A percentile compares a stretch with the other conserved stretches of the same genome.
These are phyloP conservation scores for Fissipunctia ypsillon DNA, from an alignment of 2,888 invertebrate genomes.

Conservation along the genomic window DNA sequence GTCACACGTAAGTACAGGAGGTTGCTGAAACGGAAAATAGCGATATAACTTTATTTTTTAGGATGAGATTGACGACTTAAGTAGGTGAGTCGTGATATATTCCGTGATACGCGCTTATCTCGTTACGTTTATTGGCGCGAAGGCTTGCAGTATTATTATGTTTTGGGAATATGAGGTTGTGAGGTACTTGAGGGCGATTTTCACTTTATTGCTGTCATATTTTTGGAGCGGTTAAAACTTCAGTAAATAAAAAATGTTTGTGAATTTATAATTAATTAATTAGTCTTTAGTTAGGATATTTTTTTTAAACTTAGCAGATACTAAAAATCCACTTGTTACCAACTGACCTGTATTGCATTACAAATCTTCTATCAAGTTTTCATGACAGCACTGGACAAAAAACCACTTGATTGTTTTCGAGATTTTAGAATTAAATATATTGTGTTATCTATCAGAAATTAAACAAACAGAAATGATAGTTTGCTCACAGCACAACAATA, in stretches of 20 bases:
- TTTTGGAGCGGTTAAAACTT: neutral
- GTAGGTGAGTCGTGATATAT: conserved; percentile 79
- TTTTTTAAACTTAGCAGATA: neutral
- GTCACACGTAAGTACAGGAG: conserved; percentile 83
- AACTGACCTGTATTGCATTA: neutral
- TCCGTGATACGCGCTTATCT: conserved; percentile 77
- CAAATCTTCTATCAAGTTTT: neutral
- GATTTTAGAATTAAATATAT: neutral
- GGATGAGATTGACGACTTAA: conserved; percentile 87
- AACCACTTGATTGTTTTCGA: neutral
- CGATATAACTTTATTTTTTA: conserved; percentile 88
- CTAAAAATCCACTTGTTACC: neutral
- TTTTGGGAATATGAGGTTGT: conserved; percentile 41
- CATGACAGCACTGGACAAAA: neutral
- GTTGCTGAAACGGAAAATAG: conserved; percentile 88
- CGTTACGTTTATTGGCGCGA: conserved; percentile 73
- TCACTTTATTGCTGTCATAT: neutral
- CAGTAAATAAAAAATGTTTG: neutral
- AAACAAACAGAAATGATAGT: neutral
- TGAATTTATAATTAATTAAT: neutral
- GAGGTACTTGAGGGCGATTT: conserved; percentile 11
- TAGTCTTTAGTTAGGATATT: neutral
- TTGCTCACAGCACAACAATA: neutral
- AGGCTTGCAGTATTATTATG: conserved; percentile 51
- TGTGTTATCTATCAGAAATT: neutral